A percentile compares a stretch with the other conserved stretches of the same genome.
Conservation (phyloP, 2,888 invertebrate species). For the Cyclophora albipunctata region DNA sequence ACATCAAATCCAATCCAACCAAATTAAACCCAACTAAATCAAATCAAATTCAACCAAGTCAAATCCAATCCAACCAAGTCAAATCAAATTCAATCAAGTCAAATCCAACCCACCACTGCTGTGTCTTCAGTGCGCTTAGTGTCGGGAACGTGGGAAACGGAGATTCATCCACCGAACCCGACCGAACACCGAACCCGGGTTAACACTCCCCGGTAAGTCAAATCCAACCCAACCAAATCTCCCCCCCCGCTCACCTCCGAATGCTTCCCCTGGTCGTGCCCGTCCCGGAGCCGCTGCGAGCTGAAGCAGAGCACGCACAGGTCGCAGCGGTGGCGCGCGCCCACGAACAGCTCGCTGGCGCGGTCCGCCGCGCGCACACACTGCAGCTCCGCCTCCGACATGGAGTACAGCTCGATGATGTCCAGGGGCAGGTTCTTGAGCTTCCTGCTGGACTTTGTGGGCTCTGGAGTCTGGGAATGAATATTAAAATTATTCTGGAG, state of each 20-base stretch:
- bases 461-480: constrained; percentile 2
- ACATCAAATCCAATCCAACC: too few relatives aligned
- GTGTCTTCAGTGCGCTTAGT: too few relatives aligned
- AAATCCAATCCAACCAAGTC: too few relatives aligned
- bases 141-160: too few relatives aligned
- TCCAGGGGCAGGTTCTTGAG: constrained; percentile 48
- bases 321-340: constrained; percentile 39
- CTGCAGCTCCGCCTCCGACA: constrained; percentile 56
- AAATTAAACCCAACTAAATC: too few relatives aligned
- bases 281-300: constrained; percentile 38
- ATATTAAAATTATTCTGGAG: background rate
- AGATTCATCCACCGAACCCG: too few relatives aligned
- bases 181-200: too few relatives aligned
- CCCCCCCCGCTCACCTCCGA: constrained; percentile 29
- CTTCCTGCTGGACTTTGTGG: constrained; percentile 23
- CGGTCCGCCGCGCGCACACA: constrained; percentile 33
- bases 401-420: constrained; percentile 41
- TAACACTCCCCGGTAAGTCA: too few relatives aligned
- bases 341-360: constrained; percentile 34
- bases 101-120: too few relatives aligned
- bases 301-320: constrained; percentile 48
- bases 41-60: too few relatives aligned
- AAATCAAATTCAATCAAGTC: too few relatives aligned
- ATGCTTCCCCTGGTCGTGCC: constrained; percentile 50
- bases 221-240: background rate